A percentile compares a stretch with the other conserved stretches of the same genome.
Evolutionary conservation across 2,888 invertebrate species (phyloP).

Genomic region (Syritta pipiens): DNA sequence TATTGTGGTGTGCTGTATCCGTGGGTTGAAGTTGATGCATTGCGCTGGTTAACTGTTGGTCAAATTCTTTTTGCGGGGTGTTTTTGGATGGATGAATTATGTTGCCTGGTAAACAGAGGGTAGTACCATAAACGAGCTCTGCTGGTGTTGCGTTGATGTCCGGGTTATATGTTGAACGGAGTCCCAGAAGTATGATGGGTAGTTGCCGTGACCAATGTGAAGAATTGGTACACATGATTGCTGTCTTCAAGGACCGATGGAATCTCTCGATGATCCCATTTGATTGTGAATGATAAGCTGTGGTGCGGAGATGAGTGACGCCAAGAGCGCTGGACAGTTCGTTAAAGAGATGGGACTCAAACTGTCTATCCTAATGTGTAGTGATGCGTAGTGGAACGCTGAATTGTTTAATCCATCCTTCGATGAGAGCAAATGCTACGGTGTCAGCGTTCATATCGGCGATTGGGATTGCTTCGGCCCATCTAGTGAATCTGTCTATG

Average conservation of each 20-base stretch:
- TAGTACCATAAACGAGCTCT: constrained; percentile 21
- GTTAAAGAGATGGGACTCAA: constrained; percentile 1
- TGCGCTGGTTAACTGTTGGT: not conserved
- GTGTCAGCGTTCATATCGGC: constrained; percentile 39
- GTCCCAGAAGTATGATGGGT: constrained; percentile 20
- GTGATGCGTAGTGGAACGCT: constrained; percentile 5
- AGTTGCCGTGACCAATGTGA: constrained; percentile 19
- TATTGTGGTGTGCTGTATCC: constrained; percentile 31
- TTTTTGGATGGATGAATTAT: not conserved
- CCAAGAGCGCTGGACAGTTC: not conserved
- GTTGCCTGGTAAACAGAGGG: constrained; percentile 26
- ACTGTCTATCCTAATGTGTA: not conserved
- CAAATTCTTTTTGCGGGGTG: constrained; percentile 23
- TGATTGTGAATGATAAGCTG: constrained; percentile 75
- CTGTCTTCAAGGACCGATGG: constrained; percentile 12
- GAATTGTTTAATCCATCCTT: constrained; percentile 32
- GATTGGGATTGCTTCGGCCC: constrained; percentile 18
- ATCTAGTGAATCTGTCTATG: constrained; percentile 1
- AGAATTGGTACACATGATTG: constrained; percentile 10
- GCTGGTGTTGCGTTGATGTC: constrained; percentile 25
- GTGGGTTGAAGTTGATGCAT: constrained; percentile 31
- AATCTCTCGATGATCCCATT: constrained; percentile 54
- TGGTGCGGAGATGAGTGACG: constrained; percentile 70
- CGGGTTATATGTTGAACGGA: constrained; percentile 18
- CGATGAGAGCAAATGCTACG: constrained; percentile 54